These are phyloP conservation scores for Parelbella ahira DNA, from an alignment of 2,888 invertebrate genomes.

Conservation along the genomic window DNA sequence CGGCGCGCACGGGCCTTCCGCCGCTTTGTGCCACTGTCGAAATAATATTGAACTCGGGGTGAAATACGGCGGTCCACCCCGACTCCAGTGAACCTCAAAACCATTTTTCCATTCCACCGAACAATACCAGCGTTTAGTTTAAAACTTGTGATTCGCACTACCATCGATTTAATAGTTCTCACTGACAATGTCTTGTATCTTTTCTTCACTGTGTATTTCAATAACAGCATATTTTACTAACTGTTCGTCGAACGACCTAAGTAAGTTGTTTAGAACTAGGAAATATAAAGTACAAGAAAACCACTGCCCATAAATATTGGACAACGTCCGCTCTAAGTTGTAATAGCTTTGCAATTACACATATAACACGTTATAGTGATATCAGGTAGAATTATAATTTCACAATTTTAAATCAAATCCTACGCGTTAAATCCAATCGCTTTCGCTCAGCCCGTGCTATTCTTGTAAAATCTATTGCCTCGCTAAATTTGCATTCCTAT, in stretches of 20 bases:
- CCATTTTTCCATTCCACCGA: slow-evolving; percentile 72
- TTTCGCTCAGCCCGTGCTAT: slow-evolving; percentile 49
- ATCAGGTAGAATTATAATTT: slow-evolving; percentile 23
- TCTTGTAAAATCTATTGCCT: slow-evolving; percentile 60
- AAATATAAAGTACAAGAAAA: too few relatives aligned
- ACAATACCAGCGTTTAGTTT: slow-evolving; percentile 68
- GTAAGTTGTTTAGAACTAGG: too few relatives aligned
- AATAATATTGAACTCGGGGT: slow-evolving; percentile 77
- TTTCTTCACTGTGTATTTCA: too few relatives aligned
- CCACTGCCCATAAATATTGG: slow-evolving; percentile 5
- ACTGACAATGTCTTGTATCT: too few relatives aligned
- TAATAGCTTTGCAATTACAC: slow-evolving; percentile 14
- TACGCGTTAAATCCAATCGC: slow-evolving; percentile 44
- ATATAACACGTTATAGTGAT: slow-evolving; percentile 19
- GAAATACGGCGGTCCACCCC: slow-evolving; percentile 71
- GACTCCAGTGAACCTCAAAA: slow-evolving; percentile 56
- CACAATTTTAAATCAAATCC: slow-evolving; percentile 44
- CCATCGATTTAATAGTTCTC: background rate
- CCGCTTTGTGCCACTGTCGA: slow-evolving; percentile 72
- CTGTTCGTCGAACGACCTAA: too few relatives aligned
- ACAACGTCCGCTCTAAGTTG: slow-evolving; percentile 8
- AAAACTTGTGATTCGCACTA: slow-evolving; percentile 50
- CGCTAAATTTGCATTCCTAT: slow-evolving; percentile 65
- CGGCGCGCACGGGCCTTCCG: slow-evolving; percentile 63
- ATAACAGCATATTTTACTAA: too few relatives aligned